phyloP scores from a whole-genome alignment of 2,113 vertebrate species.

The Halcyon senegalensis region DNA sequence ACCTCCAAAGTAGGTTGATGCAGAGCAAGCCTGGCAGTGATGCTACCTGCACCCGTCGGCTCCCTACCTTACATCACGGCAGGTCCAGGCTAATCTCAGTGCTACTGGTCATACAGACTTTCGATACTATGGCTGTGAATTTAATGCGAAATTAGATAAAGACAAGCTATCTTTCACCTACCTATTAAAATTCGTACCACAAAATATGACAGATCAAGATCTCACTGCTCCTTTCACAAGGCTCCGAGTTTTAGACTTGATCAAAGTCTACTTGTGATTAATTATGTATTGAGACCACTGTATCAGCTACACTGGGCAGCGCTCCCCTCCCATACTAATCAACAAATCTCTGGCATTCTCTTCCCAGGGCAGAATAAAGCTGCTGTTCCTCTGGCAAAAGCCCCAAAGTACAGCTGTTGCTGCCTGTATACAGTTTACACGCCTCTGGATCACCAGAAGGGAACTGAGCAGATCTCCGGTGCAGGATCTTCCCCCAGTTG shows the following conservation, averaged over 20 bases:
- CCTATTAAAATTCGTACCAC: background rate
- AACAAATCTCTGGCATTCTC: slow-evolving; percentile 9
- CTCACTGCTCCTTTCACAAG: background rate
- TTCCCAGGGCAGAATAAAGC: background rate
- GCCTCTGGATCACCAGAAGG: background rate
- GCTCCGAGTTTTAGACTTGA: background rate
- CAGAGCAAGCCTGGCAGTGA: background rate
- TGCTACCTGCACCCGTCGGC: background rate
- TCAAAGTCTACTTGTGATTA: background rate
- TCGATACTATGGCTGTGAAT: background rate
- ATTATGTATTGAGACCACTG: background rate
- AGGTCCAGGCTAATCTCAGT: background rate
- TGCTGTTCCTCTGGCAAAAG: slow-evolving; percentile 22
- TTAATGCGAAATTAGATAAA: background rate
- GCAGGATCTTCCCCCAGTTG: background rate
- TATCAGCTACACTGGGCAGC: background rate
- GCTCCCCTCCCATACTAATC: background rate
- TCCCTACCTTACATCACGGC: background rate
- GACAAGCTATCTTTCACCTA: background rate
- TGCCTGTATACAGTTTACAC: background rate
- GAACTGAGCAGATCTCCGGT: background rate
- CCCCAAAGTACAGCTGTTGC: slow-evolving; percentile 25
- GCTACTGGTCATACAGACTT: background rate
- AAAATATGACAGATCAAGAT: background rate
- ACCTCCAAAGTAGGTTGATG: background rate